Evolutionary conservation across 2,888 invertebrate species (phyloP).

Genomic region (Aphodius granarius): DNA sequence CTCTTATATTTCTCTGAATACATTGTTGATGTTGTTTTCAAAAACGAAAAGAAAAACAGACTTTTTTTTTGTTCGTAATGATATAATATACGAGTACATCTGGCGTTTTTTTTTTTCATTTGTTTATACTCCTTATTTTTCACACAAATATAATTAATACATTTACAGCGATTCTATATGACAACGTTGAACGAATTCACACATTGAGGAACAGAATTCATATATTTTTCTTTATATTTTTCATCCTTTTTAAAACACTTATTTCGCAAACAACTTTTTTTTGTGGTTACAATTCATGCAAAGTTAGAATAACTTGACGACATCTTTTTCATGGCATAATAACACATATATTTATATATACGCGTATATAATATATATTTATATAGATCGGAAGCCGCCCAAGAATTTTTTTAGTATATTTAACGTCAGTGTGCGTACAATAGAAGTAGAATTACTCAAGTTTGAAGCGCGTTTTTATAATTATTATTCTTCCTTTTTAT

Average conservation of each 20-base stretch:
- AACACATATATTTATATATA: constrained; percentile 1
- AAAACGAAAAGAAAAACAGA: neutral
- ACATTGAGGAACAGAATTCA: constrained; percentile 20
- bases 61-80: constrained; percentile 1
- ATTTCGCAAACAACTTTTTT: constrained; percentile 18
- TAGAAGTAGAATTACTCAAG: neutral
- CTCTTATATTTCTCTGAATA: constrained; percentile 26
- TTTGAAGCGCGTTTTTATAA: neutral
- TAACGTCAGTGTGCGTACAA: neutral
- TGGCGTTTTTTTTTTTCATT: constrained; percentile 19
- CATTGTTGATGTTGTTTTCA: constrained; percentile 12
- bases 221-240: constrained; percentile 9
- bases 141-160: constrained; percentile 50
- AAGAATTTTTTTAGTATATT: no score
- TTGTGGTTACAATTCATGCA: constrained; percentile 2
- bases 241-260: constrained; percentile 5
- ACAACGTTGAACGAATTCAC: constrained; percentile 36
- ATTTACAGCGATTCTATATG: constrained; percentile 49
- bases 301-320: neutral
- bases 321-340: neutral
- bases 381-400: neutral
- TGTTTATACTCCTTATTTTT: constrained; percentile 29
- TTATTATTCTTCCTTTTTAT: neutral
- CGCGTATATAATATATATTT: neutral
- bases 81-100: constrained; percentile 14